Evolutionary conservation across 1,140 invertebrate species (phyloP).

Genomic region (Cryptotermes secundus): DNA sequence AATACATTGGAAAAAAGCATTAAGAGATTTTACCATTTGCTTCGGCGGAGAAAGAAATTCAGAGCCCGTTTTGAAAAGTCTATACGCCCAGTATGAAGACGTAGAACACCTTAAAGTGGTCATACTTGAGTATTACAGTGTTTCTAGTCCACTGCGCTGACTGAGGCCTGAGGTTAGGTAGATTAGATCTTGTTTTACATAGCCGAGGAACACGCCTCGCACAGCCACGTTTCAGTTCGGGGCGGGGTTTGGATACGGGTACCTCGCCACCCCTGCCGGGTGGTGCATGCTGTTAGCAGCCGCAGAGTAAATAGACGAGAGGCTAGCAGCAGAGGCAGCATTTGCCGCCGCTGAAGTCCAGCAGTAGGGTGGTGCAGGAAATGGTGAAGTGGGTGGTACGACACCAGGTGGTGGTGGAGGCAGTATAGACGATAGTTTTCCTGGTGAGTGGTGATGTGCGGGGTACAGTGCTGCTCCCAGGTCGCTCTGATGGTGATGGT

Average conservation of each 20-base stretch:
- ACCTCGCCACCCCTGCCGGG: background rate
- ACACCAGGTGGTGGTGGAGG: conserved; percentile 37
- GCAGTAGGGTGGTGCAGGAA: conserved; percentile 30
- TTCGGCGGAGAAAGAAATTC: no score
- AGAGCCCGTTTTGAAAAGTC: no score
- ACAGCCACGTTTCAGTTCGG: background rate
- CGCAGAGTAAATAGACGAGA: conserved; percentile 17
- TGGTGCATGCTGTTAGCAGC: background rate
- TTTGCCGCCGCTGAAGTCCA: conserved; percentile 23
- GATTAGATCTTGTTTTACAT: no score
- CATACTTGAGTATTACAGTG: no score
- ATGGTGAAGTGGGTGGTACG: conserved; percentile 41
- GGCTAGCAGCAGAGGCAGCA: conserved; percentile 29
- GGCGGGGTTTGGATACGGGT: background rate
- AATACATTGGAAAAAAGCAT: no score
- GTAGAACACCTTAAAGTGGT: no score
- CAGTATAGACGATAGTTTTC: conserved; percentile 43
- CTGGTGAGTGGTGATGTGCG: conserved; percentile 38
- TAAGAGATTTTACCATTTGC: no score
- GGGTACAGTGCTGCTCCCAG: conserved; percentile 47
- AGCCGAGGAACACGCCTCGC: no score
- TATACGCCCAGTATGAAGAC: no score
- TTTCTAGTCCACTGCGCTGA: no score
- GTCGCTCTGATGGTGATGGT: conserved; percentile 47
- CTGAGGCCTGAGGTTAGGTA: no score